Evolutionary conservation across 1,140 invertebrate genomes (phyloP).

Genomic region (Aphelinus atriplicis): DNA sequence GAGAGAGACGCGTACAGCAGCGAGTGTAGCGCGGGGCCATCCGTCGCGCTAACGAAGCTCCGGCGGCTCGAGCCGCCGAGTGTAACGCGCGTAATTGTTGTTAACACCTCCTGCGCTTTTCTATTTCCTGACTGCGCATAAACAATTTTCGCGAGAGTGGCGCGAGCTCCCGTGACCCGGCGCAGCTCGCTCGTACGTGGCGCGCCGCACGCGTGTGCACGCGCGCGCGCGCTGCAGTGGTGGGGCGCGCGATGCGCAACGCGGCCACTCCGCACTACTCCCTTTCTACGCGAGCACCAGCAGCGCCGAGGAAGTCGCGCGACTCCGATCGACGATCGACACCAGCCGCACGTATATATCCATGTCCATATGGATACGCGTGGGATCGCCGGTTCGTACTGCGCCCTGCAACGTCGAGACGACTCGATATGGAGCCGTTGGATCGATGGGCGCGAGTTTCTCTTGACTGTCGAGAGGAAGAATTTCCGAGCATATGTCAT

Average conservation of each 20-base stretch:
- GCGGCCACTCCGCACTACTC: constrained; percentile 66
- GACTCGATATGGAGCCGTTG: too few species aligned
- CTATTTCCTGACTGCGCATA: constrained; percentile 39
- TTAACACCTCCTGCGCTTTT: constrained; percentile 39
- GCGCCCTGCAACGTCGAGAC: too few species aligned
- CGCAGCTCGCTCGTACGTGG: background rate
- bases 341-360: too few species aligned
- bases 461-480: too few species aligned
- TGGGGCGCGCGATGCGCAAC: constrained; percentile 64
- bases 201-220: background rate
- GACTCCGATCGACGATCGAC: background rate
- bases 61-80: constrained; percentile 18
- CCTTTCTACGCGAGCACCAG: constrained; percentile 62
- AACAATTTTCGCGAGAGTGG: constrained; percentile 39
- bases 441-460: too few species aligned
- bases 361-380: too few species aligned
- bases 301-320: constrained; percentile 51
- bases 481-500: too few species aligned
- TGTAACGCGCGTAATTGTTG: constrained; percentile 36
- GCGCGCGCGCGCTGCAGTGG: constrained; percentile 46
- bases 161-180: background rate
- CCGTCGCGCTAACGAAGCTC: background rate
- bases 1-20: background rate
- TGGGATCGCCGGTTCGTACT: too few species aligned
- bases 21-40: background rate